Evolutionary conservation across 2,113 vertebrate species (phyloP).

Genomic region (Machaerirhynchus nigripectus): DNA sequence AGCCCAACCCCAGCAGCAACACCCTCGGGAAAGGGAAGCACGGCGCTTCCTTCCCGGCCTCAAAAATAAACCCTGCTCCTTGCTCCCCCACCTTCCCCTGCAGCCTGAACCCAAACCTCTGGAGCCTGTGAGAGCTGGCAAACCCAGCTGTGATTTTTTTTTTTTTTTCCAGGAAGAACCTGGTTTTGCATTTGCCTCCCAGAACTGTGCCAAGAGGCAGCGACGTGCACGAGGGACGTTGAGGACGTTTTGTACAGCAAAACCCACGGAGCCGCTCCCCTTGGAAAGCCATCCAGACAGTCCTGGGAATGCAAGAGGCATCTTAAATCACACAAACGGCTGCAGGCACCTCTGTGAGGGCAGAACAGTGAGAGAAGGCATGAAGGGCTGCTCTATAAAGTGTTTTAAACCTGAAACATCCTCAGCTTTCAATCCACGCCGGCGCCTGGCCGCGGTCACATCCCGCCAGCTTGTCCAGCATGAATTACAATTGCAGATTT

Average conservation of each 20-base stretch:
- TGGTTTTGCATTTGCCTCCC: background rate
- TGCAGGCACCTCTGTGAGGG: background rate
- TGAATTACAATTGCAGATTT: background rate
- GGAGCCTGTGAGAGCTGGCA: background rate
- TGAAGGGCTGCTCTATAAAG: background rate
- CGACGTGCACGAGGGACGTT: background rate
- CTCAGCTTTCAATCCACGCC: background rate
- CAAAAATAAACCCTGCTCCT: background rate
- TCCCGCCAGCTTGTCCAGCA: background rate
- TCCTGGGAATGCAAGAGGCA: background rate
- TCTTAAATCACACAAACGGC: background rate
- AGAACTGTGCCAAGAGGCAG: background rate
- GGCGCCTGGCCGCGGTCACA: background rate
- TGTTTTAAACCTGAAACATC: background rate
- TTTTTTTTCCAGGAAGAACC: background rate
- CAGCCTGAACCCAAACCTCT: background rate
- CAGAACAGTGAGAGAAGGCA: background rate
- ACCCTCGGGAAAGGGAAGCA: constrained; percentile 4
- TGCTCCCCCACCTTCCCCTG: background rate
- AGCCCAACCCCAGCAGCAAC: background rate
- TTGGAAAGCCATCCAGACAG: background rate
- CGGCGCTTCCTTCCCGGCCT: background rate
- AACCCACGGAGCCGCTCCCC: background rate
- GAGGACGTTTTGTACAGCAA: background rate
- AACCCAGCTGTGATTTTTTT: background rate